phyloP scores from a whole-genome alignment of 2,797 vertebrate species.

The Podargus strigoides region DNA sequence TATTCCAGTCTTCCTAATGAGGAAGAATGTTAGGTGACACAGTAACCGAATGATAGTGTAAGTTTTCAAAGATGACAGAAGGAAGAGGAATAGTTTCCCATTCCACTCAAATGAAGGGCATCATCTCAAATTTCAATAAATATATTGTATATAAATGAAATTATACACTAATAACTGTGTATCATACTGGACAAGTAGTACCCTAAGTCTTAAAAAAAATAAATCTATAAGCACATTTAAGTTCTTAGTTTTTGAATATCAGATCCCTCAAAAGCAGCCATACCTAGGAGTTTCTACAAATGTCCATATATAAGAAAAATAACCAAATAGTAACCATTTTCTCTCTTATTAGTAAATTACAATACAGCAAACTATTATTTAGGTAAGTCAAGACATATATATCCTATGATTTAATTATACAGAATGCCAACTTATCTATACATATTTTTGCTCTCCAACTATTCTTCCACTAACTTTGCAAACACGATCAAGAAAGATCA shows the following conservation, averaged over 20 bases:
- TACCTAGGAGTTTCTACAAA: not conserved
- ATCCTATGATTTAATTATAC: not conserved
- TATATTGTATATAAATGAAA: conserved; percentile 8
- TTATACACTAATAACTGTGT: not conserved
- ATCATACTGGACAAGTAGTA: not conserved
- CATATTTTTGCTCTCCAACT: not conserved
- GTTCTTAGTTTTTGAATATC: not conserved
- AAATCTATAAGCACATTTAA: not conserved
- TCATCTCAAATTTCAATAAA: not conserved
- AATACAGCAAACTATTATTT: too few species aligned
- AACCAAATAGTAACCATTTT: not conserved
- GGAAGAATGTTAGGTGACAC: not conserved
- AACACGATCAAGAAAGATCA: not conserved
- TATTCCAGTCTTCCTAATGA: not conserved
- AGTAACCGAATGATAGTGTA: not conserved
- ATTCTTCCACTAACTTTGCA: not conserved
- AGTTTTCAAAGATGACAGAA: not conserved
- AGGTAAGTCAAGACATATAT: too few species aligned
- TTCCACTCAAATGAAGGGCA: not conserved
- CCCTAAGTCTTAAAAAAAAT: not conserved
- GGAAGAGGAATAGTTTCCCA: not conserved
- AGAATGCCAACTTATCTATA: not conserved
- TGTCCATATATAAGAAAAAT: not conserved
- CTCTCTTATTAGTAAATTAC: too few species aligned
- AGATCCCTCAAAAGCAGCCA: not conserved